Percentiles rank a stretch among this genome's conserved stretches.
Evolutionary conservation across 1,140 invertebrate species (phyloP).

Genomic region (Pseudachorutes palmiensis): DNA sequence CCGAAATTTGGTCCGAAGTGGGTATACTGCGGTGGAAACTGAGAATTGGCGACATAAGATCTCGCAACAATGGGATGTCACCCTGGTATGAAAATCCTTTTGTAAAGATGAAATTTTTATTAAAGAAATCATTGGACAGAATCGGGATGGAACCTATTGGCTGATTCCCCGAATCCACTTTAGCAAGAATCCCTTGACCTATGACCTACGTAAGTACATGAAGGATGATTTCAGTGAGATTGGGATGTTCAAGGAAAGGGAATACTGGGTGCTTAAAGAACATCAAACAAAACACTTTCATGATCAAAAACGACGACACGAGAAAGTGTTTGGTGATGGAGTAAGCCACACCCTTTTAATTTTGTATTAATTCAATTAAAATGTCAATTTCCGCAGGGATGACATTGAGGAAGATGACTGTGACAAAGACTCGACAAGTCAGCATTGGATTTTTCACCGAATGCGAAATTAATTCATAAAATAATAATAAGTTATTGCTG

Average conservation of each 20-base stretch:
- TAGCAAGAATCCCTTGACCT: slow-evolving; percentile 11
- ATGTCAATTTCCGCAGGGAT: neutral
- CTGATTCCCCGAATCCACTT: slow-evolving; percentile 11
- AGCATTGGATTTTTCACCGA: slow-evolving; percentile 7
- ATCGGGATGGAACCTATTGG: slow-evolving; percentile 12
- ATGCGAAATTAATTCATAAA: slow-evolving; percentile 3
- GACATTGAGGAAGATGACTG: slow-evolving; percentile 9
- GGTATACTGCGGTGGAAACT: slow-evolving; percentile 10
- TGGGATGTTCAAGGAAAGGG: slow-evolving; percentile 13
- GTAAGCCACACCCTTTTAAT: neutral
- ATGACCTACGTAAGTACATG: neutral
- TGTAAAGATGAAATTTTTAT: neutral
- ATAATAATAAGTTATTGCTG: no score
- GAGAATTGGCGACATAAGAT: slow-evolving; percentile 3
- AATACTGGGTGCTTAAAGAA: slow-evolving; percentile 12
- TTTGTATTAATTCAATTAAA: neutral
- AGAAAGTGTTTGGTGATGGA: neutral
- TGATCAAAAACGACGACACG: slow-evolving; percentile 16
- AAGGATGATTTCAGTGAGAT: slow-evolving; percentile 3
- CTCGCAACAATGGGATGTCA: slow-evolving; percentile 15
- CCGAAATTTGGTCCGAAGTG: slow-evolving; percentile 1
- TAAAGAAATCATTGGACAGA: slow-evolving; percentile 2
- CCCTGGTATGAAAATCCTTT: neutral
- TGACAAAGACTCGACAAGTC: slow-evolving; percentile 1
- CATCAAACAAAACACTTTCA: neutral